Evolutionary conservation across 2,797 vertebrate genomes (phyloP).

Genomic region (Synanceia verrucosa): DNA sequence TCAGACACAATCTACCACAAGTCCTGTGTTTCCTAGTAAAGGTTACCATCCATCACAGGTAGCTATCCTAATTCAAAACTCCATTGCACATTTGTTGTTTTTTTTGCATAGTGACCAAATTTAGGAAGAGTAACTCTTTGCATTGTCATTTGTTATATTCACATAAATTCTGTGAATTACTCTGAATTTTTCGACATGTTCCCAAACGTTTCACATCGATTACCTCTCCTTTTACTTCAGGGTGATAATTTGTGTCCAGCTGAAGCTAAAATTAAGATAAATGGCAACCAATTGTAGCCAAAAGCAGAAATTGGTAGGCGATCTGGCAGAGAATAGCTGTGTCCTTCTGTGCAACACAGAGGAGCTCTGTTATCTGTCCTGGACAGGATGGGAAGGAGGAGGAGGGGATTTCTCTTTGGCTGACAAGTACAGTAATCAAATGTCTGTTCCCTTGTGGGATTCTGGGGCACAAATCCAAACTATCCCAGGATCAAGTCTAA

Average conservation of each 20-base stretch:
- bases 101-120: neutral
- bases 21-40: slow-evolving; percentile 5
- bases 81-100: neutral
- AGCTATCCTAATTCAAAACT: neutral
- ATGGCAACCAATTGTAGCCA: neutral
- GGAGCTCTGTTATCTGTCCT: slow-evolving; percentile 61
- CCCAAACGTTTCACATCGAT: neutral
- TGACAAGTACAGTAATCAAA: slow-evolving; percentile 70
- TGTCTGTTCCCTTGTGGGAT: slow-evolving; percentile 55
- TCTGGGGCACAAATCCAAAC: slow-evolving; percentile 46
- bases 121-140: neutral
- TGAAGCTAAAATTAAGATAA: slow-evolving; percentile 10
- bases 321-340: slow-evolving; percentile 24
- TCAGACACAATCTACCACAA: neutral
- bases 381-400: slow-evolving; percentile 38
- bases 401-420: slow-evolving; percentile 42
- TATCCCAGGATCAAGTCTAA: slow-evolving; percentile 52
- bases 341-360: slow-evolving; percentile 37
- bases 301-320: slow-evolving; percentile 23
- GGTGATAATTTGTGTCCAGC: slow-evolving; percentile 4
- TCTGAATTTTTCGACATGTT: neutral
- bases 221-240: neutral
- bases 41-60: neutral
- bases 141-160: neutral
- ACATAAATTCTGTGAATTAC: neutral